These are phyloP conservation scores for Crossaster papposus DNA, from an alignment of 53 echinoderm and acorn worm genomes.

Conservation along the genomic window DNA sequence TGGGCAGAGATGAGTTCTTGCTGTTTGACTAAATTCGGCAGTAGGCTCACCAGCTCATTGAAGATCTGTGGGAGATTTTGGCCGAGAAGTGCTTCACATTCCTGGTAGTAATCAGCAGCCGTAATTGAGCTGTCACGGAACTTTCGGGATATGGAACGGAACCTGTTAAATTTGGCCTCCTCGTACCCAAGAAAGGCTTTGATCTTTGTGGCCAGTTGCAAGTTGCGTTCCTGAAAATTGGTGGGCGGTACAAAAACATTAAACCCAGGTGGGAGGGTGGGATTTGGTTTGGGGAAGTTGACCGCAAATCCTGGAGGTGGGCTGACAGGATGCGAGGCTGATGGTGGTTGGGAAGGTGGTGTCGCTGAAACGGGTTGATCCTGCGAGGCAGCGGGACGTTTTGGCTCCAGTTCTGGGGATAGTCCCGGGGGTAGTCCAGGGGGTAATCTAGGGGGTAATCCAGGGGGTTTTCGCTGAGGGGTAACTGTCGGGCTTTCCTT, in stretches of 20 bases:
- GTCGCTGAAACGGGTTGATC: background rate
- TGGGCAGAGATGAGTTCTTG: conserved; percentile 81
- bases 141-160: conserved; percentile 76
- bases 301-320: conserved; percentile 82
- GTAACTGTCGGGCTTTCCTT: background rate
- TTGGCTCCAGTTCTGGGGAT: too few species aligned
- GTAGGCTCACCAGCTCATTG: conserved; percentile 84
- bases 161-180: conserved; percentile 73
- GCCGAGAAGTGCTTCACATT: conserved; percentile 74
- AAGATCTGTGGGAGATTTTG: conserved; percentile 81
- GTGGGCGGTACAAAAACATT: conserved; percentile 52
- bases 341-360: background rate
- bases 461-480: conserved; percentile 43
- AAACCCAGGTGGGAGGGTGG: conserved; percentile 14
- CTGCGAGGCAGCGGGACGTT: too few species aligned
- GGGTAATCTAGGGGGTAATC: conserved; percentile 10
- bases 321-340: background rate
- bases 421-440: too few species aligned
- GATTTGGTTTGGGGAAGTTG: conserved; percentile 13
- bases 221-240: conserved; percentile 82
- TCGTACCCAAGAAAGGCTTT: conserved; percentile 64
- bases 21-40: conserved; percentile 85
- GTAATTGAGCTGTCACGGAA: conserved; percentile 69
- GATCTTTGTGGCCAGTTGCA: conserved; percentile 70
- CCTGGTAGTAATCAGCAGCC: conserved; percentile 70